Conservation (phyloP, 2,888 invertebrate genomes). For the Troides helena region DNA sequence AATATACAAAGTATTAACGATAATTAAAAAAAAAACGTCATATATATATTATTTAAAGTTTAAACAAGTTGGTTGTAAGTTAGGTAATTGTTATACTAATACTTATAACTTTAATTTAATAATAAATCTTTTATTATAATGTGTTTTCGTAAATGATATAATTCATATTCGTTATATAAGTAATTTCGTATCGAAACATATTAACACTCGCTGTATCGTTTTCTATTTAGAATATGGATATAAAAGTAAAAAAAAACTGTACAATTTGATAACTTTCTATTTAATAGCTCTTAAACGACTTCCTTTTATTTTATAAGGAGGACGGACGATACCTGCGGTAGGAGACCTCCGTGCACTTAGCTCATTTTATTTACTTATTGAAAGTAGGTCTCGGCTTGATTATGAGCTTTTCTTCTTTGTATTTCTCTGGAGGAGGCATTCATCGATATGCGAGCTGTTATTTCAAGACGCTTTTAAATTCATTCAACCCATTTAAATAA, state of each 20-base stretch:
- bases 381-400: constrained; percentile 54
- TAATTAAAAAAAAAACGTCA: no score
- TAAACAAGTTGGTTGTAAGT: no score
- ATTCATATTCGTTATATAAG: no score
- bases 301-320: constrained; percentile 19
- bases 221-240: background rate
- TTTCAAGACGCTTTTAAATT: constrained; percentile 31
- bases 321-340: constrained; percentile 17
- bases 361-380: constrained; percentile 46
- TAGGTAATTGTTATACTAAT: no score
- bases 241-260: constrained; percentile 8
- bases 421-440: constrained; percentile 52
- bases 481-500: constrained; percentile 23
- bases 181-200: background rate
- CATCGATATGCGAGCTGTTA: constrained; percentile 41
- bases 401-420: constrained; percentile 49
- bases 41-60: no score
- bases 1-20: no score
- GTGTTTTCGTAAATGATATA: no score
- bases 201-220: background rate
- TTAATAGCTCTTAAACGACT: constrained; percentile 19
- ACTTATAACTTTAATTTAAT: no score
- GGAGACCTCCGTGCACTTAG: constrained; percentile 24
- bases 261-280: constrained; percentile 11
- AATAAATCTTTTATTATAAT: no score